Percentiles rank a stretch among this genome's conserved stretches.
phyloP scores from a whole-genome alignment of 1,140 invertebrate species.

The Formica exsecta region DNA sequence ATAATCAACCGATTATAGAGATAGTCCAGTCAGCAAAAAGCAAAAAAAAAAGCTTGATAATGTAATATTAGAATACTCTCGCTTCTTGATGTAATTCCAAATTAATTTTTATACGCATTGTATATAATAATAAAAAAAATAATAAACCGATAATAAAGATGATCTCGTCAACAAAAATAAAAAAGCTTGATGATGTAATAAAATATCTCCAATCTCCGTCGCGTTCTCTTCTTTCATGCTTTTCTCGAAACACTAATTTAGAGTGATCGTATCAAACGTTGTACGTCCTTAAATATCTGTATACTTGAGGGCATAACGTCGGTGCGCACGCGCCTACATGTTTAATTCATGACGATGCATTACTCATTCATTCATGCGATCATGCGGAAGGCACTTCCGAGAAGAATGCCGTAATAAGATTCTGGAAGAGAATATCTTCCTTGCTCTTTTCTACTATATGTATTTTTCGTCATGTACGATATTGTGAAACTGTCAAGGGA shows the following conservation, averaged over 20 bases:
- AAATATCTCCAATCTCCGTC: slow-evolving; percentile 5
- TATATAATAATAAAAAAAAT: too few relatives aligned
- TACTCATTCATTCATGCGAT: slow-evolving; percentile 81
- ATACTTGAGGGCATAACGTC: not conserved
- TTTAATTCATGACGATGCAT: slow-evolving; percentile 82
- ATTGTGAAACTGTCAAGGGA: slow-evolving; percentile 24
- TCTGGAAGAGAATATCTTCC: slow-evolving; percentile 61
- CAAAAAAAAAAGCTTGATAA: not conserved
- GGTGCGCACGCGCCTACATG: slow-evolving; percentile 76
- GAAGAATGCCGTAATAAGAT: slow-evolving; percentile 82
- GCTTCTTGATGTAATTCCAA: too few relatives aligned
- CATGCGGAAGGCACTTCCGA: slow-evolving; percentile 78
- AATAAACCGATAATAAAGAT: too few relatives aligned
- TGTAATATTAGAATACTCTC: not conserved
- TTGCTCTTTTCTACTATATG: not conserved
- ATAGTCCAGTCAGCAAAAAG: too few relatives aligned
- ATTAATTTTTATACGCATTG: too few relatives aligned
- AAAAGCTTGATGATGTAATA: not conserved
- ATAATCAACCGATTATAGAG: too few relatives aligned
- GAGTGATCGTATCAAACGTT: slow-evolving; percentile 27
- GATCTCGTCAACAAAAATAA: too few relatives aligned
- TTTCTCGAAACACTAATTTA: slow-evolving; percentile 52
- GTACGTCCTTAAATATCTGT: slow-evolving; percentile 42
- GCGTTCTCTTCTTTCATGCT: not conserved
- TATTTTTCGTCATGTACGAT: slow-evolving; percentile 17